These are phyloP conservation scores for Coleophora flavipennella DNA, from an alignment of 2,888 invertebrate genomes.

Conservation along the genomic window DNA sequence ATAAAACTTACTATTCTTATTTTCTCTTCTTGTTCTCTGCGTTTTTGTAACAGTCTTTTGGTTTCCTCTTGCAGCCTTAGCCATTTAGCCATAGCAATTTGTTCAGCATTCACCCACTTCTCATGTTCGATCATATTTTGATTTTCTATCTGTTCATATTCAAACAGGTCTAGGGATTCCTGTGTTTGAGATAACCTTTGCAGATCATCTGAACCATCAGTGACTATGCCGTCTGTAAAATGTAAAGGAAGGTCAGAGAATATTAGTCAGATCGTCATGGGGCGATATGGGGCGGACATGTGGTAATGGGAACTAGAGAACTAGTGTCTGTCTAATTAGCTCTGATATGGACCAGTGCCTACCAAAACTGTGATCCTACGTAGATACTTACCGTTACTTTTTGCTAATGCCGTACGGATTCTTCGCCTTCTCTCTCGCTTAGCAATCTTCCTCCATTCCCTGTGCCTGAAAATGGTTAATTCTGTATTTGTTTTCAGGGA, in stretches of 20 bases:
- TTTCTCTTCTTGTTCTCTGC: conserved; percentile 73
- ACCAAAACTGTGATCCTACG: conserved; percentile 1
- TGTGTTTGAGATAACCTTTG: conserved; percentile 67
- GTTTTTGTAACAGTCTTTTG: conserved; percentile 67
- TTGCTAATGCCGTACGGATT: conserved; percentile 74
- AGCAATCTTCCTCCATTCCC: conserved; percentile 80
- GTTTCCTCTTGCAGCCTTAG: conserved; percentile 71
- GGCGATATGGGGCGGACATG: too few species aligned
- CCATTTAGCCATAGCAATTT: conserved; percentile 76
- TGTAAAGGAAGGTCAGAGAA: too few species aligned
- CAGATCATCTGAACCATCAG: conserved; percentile 46
- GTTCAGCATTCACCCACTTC: conserved; percentile 79
- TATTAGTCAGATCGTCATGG: too few species aligned
- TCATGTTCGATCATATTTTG: conserved; percentile 71
- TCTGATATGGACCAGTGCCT: too few species aligned
- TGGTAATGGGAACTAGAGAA: too few species aligned
- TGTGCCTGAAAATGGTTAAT: conserved; percentile 56
- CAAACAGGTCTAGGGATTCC: conserved; percentile 61
- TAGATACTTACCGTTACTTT: conserved; percentile 61
- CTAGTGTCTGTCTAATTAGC: too few species aligned
- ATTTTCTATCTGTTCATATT: conserved; percentile 67
- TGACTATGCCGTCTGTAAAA: conserved; percentile 10
- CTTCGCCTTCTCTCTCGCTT: conserved; percentile 81
- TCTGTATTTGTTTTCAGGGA: too few species aligned
- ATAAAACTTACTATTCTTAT: conserved; percentile 46